Conservation (phyloP, 2,797 vertebrate genomes). For the Periophthalmus magnuspinnatus region DNA sequence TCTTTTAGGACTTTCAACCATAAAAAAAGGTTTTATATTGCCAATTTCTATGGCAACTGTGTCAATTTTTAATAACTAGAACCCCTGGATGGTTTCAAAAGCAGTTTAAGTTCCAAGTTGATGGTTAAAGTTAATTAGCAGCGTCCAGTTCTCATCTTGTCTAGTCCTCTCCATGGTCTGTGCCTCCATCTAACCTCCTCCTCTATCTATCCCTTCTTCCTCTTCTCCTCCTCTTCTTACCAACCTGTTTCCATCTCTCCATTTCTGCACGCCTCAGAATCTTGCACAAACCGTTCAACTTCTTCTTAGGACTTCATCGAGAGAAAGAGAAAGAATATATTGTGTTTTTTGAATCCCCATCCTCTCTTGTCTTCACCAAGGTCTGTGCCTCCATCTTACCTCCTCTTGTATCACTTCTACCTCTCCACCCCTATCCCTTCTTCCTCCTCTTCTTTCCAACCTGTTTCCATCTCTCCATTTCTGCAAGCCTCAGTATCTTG, state of each 20-base stretch:
- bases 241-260: constrained; percentile 34
- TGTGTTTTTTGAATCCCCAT: too few relatives aligned
- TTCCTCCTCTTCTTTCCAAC: constrained; percentile 10
- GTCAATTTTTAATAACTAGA: too few relatives aligned
- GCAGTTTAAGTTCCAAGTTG: too few relatives aligned
- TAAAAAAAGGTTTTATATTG: too few relatives aligned
- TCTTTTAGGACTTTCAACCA: too few relatives aligned
- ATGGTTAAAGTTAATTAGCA: too few relatives aligned
- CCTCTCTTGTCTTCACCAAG: neutral
- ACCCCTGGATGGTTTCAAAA: too few relatives aligned
- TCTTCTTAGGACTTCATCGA: too few relatives aligned
- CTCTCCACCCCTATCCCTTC: neutral
- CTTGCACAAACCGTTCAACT: too few relatives aligned
- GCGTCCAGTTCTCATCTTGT: too few relatives aligned
- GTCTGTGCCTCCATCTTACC: constrained; percentile 2
- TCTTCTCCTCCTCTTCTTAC: constrained; percentile 22
- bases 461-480: constrained; percentile 49
- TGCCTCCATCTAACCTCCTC: constrained; percentile 4
- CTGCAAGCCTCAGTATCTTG: constrained; percentile 9
- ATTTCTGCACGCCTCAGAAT: constrained; percentile 33
- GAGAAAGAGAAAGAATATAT: too few relatives aligned
- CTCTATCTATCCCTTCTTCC: neutral
- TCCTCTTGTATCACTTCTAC: neutral
- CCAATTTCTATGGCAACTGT: too few relatives aligned
- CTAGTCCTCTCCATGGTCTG: neutral